Evolutionary conservation across 2,113 vertebrate species (phyloP).

Genomic region (Cettia cetti): DNA sequence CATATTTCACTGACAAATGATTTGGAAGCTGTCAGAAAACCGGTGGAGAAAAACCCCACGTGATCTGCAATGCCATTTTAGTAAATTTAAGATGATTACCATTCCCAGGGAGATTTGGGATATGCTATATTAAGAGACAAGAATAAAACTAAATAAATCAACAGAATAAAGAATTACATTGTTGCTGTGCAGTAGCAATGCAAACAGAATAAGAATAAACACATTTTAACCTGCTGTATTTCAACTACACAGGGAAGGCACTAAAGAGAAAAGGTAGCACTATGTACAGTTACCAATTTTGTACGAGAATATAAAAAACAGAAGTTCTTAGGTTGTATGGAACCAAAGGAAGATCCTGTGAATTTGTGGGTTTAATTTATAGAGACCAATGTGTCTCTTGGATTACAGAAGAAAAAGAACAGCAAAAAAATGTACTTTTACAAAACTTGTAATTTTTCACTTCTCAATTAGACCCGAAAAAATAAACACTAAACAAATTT

Average conservation of each 20-base stretch:
- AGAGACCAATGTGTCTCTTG: neutral
- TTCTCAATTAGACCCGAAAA: neutral
- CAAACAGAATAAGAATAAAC: neutral
- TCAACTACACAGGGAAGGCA: neutral
- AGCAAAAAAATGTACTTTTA: neutral
- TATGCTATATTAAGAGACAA: neutral
- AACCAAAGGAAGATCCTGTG: neutral
- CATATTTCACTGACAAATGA: neutral
- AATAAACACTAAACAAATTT: neutral
- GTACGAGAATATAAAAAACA: neutral
- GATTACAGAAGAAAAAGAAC: neutral
- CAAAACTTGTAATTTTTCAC: neutral
- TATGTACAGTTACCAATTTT: neutral
- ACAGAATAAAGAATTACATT: neutral
- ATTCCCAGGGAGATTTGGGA: neutral
- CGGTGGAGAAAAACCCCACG: no score
- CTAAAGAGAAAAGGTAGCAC: neutral
- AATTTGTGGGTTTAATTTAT: neutral
- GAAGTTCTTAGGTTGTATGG: neutral
- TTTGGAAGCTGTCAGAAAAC: neutral
- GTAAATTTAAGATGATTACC: neutral
- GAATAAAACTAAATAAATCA: neutral
- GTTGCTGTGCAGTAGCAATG: neutral
- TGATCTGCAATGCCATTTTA: neutral
- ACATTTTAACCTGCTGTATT: neutral